These are phyloP conservation scores for Scelioninae gen. 2 DNA, from an alignment of 2,888 invertebrate genomes.

Conservation along the genomic window DNA sequence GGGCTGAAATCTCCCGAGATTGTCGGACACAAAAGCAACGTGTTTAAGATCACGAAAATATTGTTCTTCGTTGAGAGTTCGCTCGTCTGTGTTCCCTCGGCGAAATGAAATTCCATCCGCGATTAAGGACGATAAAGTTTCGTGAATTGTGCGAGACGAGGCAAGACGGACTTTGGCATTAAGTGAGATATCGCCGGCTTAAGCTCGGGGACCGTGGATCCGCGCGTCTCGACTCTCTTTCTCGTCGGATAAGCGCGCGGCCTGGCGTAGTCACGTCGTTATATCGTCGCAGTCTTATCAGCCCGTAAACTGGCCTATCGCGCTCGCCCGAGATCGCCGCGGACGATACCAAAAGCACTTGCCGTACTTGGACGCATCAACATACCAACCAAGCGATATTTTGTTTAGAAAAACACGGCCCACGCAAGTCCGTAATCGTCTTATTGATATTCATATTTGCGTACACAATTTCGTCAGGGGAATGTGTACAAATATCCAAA, in stretches of 20 bases:
- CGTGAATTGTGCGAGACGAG: slow-evolving; percentile 54
- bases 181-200: slow-evolving; percentile 62
- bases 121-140: slow-evolving; percentile 57
- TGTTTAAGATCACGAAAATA: slow-evolving; percentile 52
- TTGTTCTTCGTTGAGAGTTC: slow-evolving; percentile 48
- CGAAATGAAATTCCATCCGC: slow-evolving; percentile 55
- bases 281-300: slow-evolving; percentile 64
- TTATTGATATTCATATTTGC: slow-evolving; percentile 21
- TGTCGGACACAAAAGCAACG: slow-evolving; percentile 38
- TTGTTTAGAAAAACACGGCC: slow-evolving; percentile 44
- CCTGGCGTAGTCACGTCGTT: slow-evolving; percentile 56
- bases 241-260: slow-evolving; percentile 60
- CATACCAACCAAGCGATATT: slow-evolving; percentile 25
- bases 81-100: slow-evolving; percentile 29
- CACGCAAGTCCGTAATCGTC: slow-evolving; percentile 35
- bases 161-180: slow-evolving; percentile 60
- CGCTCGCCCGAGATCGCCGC: slow-evolving; percentile 66
- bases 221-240: slow-evolving; percentile 60
- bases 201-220: slow-evolving; percentile 54
- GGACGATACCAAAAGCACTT: slow-evolving; percentile 61
- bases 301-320: slow-evolving; percentile 66
- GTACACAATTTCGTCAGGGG: too few relatives aligned
- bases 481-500: too few relatives aligned
- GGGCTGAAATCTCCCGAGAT: slow-evolving; percentile 20
- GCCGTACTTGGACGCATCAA: slow-evolving; percentile 37